phyloP scores from a whole-genome alignment of 2,888 invertebrate species.

The Acrocyrtus sp. region DNA sequence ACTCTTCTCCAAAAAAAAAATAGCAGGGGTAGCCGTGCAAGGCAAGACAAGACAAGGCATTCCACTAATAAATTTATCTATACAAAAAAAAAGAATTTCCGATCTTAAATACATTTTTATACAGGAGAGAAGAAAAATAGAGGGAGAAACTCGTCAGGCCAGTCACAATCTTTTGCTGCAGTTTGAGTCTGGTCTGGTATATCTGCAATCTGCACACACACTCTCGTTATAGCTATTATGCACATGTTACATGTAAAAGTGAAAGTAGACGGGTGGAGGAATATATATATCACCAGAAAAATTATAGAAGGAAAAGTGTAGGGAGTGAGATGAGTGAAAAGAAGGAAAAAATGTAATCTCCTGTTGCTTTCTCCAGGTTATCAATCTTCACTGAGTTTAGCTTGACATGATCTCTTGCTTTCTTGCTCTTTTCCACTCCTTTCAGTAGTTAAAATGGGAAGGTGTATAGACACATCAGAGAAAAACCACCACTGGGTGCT shows the following conservation, averaged over 20 bases:
- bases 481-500: too few species aligned
- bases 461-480: too few species aligned
- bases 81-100: neutral
- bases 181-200: too few species aligned
- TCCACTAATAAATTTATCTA: neutral
- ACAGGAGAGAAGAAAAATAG: too few species aligned
- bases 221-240: neutral
- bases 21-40: too few species aligned
- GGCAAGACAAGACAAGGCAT: neutral
- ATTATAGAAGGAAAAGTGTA: neutral
- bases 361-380: constrained; percentile 47
- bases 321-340: constrained; percentile 9
- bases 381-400: constrained; percentile 42
- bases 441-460: too few species aligned
- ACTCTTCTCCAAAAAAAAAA: too few species aligned
- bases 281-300: too few species aligned
- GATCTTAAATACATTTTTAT: too few species aligned
- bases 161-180: too few species aligned
- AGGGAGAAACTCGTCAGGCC: too few species aligned
- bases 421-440: constrained; percentile 22
- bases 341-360: constrained; percentile 41
- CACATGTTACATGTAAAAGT: neutral
- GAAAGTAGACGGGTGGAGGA: constrained; percentile 1
- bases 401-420: constrained; percentile 46
- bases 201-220: too few species aligned